Evolutionary conservation across 2,113 vertebrate genomes (phyloP).

Genomic region (Menidia beryllina): DNA sequence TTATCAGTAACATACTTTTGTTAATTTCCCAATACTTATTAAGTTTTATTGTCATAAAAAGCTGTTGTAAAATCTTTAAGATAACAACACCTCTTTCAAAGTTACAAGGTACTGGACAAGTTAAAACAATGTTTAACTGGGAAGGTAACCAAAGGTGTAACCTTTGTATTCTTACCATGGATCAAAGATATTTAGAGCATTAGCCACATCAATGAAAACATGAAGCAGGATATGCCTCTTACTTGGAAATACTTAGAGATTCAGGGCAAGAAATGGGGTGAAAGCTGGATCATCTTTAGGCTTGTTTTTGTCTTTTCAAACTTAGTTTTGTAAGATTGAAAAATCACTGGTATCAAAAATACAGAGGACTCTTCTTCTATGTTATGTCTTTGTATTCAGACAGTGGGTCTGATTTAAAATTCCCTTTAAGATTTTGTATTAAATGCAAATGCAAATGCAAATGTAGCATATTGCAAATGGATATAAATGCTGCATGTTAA

Average conservation of each 20-base stretch:
- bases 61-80: background rate
- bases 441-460: too few relatives aligned
- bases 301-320: too few relatives aligned
- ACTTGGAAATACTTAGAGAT: background rate
- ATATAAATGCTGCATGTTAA: too few relatives aligned
- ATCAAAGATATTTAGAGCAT: background rate
- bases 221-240: background rate
- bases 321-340: too few relatives aligned
- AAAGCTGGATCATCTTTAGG: too few relatives aligned
- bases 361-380: too few relatives aligned
- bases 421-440: too few relatives aligned
- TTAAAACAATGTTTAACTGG: background rate
- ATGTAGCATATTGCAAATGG: too few relatives aligned
- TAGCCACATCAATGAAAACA: background rate
- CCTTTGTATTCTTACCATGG: background rate
- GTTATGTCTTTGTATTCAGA: too few relatives aligned
- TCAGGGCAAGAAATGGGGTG: background rate
- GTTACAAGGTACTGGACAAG: background rate
- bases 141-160: background rate
- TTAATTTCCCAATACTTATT: background rate
- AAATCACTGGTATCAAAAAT: too few relatives aligned
- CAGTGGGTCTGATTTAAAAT: too few relatives aligned
- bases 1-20: background rate
- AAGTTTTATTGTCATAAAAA: background rate
- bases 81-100: background rate